These are phyloP conservation scores for Sclerurus mexicanus DNA, from an alignment of 2,113 vertebrate species.

Conservation along the genomic window DNA sequence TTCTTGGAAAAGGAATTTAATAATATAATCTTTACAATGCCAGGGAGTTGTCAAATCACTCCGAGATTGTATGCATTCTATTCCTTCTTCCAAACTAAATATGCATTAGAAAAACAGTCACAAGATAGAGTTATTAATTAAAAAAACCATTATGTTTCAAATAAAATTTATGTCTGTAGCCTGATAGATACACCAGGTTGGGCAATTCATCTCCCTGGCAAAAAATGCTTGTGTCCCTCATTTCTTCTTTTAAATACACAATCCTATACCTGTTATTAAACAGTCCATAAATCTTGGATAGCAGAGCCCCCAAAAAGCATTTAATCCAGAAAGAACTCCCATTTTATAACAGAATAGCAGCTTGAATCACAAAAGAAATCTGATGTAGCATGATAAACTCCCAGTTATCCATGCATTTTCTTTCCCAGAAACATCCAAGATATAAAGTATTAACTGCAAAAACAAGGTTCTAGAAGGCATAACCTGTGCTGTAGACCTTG, in stretches of 20 bases:
- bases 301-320: background rate
- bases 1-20: conserved; percentile 46
- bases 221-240: background rate
- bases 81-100: conserved; percentile 3
- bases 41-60: conserved; percentile 52
- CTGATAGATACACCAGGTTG: background rate
- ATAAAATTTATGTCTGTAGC: conserved; percentile 26
- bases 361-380: background rate
- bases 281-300: background rate
- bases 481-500: background rate
- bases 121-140: conserved; percentile 48
- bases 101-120: background rate
- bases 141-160: background rate
- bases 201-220: background rate
- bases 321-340: background rate
- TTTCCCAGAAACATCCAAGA: background rate
- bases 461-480: background rate
- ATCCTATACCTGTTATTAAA: background rate
- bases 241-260: conserved; percentile 32
- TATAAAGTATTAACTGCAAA: background rate
- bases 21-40: conserved; percentile 21
- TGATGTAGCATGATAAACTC: background rate
- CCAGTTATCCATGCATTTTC: background rate
- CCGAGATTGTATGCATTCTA: background rate
- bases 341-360: background rate